A percentile compares a stretch with the other conserved stretches of the same genome.
These are phyloP conservation scores for Shinisaurus crocodilurus DNA, from an alignment of 2,113 vertebrate species.

Conservation along the genomic window DNA sequence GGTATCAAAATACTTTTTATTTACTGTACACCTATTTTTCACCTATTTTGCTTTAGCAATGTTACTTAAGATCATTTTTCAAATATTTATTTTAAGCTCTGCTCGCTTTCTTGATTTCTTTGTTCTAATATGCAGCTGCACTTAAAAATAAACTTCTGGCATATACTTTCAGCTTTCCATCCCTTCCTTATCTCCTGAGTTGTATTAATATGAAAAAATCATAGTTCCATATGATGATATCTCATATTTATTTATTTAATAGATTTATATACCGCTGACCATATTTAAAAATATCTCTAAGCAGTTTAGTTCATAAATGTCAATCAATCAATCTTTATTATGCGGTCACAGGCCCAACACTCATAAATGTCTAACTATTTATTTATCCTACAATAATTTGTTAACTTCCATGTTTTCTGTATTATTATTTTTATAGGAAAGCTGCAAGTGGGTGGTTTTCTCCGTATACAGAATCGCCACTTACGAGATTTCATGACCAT, in stretches of 20 bases:
- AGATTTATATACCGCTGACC: too few relatives aligned
- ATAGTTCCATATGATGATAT: too few relatives aligned
- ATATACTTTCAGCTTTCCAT: not conserved
- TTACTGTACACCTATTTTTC: not conserved
- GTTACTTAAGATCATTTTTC: not conserved
- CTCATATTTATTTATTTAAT: too few relatives aligned
- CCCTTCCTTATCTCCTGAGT: not conserved
- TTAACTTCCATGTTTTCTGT: too few relatives aligned
- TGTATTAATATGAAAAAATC: not conserved
- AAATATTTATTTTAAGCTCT: not conserved
- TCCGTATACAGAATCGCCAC: not conserved
- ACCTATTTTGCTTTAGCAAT: not conserved
- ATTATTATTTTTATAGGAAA: not conserved
- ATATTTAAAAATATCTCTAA: too few relatives aligned
- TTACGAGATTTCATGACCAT: not conserved
- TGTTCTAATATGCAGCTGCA: not conserved
- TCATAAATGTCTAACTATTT: too few relatives aligned
- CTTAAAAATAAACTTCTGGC: not conserved
- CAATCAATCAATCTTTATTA: too few relatives aligned
- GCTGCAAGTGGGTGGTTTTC: not conserved
- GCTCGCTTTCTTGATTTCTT: not conserved
- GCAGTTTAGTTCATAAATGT: too few relatives aligned
- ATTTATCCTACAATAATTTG: too few relatives aligned
- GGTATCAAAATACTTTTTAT: not conserved
- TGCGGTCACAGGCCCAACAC: too few relatives aligned